Conservation (phyloP, 2,113 vertebrate genomes). For the Neotragus pygmaeus region DNA sequence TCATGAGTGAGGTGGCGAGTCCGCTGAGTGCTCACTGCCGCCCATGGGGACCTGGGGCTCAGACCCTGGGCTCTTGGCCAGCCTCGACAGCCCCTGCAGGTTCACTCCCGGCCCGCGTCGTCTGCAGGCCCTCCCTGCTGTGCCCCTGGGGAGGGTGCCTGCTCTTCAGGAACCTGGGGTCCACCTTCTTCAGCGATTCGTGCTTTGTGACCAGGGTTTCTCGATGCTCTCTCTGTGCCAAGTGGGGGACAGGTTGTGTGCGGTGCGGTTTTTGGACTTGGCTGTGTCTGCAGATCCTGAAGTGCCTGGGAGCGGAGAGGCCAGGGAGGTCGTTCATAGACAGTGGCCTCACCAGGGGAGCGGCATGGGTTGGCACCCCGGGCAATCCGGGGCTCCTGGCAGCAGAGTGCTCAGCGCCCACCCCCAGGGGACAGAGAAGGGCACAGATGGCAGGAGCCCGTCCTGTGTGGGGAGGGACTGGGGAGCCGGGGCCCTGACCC, state of each 20-base stretch:
- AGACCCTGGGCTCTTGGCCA: neutral
- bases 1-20: too few species aligned
- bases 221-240: neutral
- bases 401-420: neutral
- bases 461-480: neutral
- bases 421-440: neutral
- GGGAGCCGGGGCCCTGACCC: neutral
- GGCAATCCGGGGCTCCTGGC: too few species aligned
- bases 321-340: neutral
- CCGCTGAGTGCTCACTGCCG: fast-evolving
- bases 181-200: neutral
- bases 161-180: neutral
- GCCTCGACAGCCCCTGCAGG: neutral
- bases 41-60: neutral
- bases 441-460: neutral
- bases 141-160: neutral
- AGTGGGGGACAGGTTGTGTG: neutral
- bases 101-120: fast-evolving
- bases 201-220: neutral
- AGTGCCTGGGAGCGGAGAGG: neutral
- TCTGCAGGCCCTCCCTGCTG: neutral
- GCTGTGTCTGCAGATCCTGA: neutral
- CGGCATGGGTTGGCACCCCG: neutral
- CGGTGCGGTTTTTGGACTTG: neutral
- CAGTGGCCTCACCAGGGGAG: neutral